Evolutionary conservation across 2,113 vertebrate species (phyloP).

Genomic region (Vulpes lagopus): DNA sequence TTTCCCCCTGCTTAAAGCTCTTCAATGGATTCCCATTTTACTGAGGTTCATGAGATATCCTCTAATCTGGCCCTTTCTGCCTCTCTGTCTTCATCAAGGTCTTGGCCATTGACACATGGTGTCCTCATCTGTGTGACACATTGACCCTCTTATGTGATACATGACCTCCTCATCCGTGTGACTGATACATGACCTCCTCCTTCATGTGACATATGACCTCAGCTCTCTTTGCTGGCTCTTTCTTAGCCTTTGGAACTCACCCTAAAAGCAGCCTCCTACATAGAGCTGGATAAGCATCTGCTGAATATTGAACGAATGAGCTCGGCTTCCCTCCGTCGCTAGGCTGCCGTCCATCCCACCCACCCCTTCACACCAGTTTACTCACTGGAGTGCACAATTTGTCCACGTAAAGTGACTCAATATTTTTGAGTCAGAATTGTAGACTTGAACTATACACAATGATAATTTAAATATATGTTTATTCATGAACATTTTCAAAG

Average conservation of each 20-base stretch:
- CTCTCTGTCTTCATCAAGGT: neutral
- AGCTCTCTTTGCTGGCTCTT: neutral
- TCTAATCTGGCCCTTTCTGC: neutral
- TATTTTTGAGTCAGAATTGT: neutral
- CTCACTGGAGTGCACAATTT: neutral
- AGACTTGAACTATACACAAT: neutral
- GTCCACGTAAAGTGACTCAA: neutral
- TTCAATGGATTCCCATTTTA: accelerated
- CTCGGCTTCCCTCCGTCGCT: neutral
- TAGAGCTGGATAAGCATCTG: neutral
- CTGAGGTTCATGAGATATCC: neutral
- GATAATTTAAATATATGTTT: neutral
- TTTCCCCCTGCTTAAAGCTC: neutral
- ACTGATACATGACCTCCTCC: neutral
- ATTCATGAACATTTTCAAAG: neutral
- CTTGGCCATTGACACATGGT: neutral
- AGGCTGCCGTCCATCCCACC: accelerated
- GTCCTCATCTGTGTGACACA: neutral
- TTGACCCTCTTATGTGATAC: too few species aligned
- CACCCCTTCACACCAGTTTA: accelerated
- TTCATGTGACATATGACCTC: neutral
- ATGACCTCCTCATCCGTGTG: neutral
- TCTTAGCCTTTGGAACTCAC: neutral
- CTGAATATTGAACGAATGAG: neutral
- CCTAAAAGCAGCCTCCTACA: neutral